A percentile compares a stretch with the other conserved stretches of the same genome.
Evolutionary conservation across 2,888 invertebrate species (phyloP).

Genomic region (Podabrus alpinus): DNA sequence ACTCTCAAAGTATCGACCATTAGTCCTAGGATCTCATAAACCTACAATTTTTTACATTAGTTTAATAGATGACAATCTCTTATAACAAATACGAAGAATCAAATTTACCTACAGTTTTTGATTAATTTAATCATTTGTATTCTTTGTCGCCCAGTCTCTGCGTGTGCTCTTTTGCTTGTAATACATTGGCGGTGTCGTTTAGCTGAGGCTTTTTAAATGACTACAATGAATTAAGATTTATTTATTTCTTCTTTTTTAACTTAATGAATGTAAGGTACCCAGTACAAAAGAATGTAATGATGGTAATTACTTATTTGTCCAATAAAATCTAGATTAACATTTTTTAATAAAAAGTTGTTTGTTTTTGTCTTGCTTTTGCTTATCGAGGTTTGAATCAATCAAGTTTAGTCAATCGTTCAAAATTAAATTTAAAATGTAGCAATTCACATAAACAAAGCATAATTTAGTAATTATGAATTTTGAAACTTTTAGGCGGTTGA

Average conservation of each 20-base stretch:
- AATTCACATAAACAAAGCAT: neutral
- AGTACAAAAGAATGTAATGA: neutral
- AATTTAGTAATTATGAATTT: too few species aligned
- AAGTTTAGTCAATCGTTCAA: neutral
- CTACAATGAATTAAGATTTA: neutral
- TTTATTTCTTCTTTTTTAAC: neutral
- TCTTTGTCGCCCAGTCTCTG: constrained; percentile 16
- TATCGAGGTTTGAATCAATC: neutral
- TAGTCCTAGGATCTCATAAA: neutral
- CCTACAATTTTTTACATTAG: neutral
- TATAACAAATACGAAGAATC: neutral
- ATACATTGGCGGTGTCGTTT: constrained; percentile 18
- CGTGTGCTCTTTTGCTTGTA: constrained; percentile 24
- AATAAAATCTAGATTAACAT: neutral
- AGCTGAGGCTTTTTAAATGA: constrained; percentile 9
- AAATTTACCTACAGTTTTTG: constrained; percentile 5
- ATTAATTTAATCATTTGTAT: constrained; percentile 32
- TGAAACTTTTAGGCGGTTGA: neutral
- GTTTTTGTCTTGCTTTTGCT: neutral
- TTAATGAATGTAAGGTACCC: neutral
- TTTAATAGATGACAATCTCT: neutral
- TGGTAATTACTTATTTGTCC: neutral
- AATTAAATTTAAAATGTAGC: neutral
- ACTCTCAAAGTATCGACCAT: neutral
- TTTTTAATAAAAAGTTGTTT: neutral